Evolutionary conservation across 1,140 invertebrate species (phyloP), one percentile per base, ranked within the genome.

Genomic region (Uloborus diversus): DNA sequence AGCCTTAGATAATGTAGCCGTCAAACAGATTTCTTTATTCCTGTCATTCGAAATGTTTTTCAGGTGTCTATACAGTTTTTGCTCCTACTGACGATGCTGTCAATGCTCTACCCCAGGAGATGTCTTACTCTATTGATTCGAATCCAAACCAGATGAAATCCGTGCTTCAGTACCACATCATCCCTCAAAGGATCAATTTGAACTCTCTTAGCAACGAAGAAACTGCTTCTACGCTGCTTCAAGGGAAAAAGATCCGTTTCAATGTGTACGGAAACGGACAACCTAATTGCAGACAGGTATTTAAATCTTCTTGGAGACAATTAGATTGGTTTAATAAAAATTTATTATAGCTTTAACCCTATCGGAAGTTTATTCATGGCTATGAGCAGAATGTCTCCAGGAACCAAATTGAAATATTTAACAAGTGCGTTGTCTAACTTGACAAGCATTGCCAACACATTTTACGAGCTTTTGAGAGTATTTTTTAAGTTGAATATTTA

Each of bases 71-170:
- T 69, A 90, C 89, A 4, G 85, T 89, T 14, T 89, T 90, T 53
- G 87, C 88, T 2, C 89, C 89, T 2, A 86, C 85, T 4, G 88
- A 90, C 79, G 82, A 85, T 17, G 89, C 89, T 25, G 88, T 89
- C 81, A 81, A 81, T 13, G 83, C 84, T 49, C 32, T 87, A 13
- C 84, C 85, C 14, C 69, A 81, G 42, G 57, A 79, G 33, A 80
- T 82, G 73, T 14, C 57, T 2, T 33, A 56, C 7, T 53, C 59
- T 27, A 68, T 86, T 20, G 71, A 83, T 17, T 49, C 59, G 33
- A 79, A 84, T 69, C 75, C 79, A 0, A 56, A 82, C 9, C 82
- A 84, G 17, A 76, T 87, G 14, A 79, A 81, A 9, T 80, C 82
- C 23, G 80, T 88, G 1, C 71, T 88, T 0, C 84, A 85, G 25